Conservation (phyloP, 2,113 vertebrate species). For the Rattus norvegicus region GRCr8 NC_086031.1:79337001-79337500, state of each 20-base stretch:
- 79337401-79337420: neutral
- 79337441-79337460: neutral
- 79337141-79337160: slow-evolving; percentile 88
- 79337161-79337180: slow-evolving; percentile 66
- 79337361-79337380: neutral
- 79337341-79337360: neutral
- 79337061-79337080: slow-evolving; percentile 86
- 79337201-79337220: neutral
- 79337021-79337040: neutral
- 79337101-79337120: slow-evolving; percentile 86
- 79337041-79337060: neutral
- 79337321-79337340: neutral
- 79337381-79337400: neutral
- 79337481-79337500: neutral
- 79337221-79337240: neutral
- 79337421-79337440: neutral
- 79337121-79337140: slow-evolving; percentile 89
- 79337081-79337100: slow-evolving; percentile 88
- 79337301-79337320: neutral
- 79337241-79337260: neutral
- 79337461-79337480: neutral
- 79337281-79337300: neutral
- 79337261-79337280: neutral
- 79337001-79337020: neutral
- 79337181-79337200: neutral